Evolutionary conservation across 2,888 invertebrate genomes (phyloP), one percentile per base, ranked within the genome.

Genomic region (Volucella inanis): DNA sequence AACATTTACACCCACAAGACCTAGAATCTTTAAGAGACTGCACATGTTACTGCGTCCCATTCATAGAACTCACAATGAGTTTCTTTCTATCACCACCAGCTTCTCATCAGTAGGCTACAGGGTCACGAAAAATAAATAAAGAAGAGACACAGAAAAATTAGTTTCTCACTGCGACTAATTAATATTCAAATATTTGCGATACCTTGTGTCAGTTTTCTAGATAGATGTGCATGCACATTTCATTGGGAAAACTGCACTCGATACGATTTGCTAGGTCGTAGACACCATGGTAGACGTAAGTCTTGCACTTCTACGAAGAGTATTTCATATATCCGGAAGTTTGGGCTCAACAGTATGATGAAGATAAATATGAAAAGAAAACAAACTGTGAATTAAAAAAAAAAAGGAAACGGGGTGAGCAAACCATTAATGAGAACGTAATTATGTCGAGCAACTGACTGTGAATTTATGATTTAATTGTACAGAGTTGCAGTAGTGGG

Each of bases 391-490:
- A 61, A n/a, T 31, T 22, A 22, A 22, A 61, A 11, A 61, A 31
- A 64, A 45, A 52, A 31, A 45, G 70, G 70, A 76, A 85, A 71
- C 50, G 50, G 67, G 76, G 76, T 67, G 67, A 76, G 76, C 71
- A 68, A 62, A 76, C 67, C 78, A 81, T 85, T 85, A 81, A 85
- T 76, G 82, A 78, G 59, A 72, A 31, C 55, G 77, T 70, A 82
- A 86, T 86, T 86, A 82, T 86, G 85, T 82, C 85, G 68, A 43
- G 72, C 82, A 82, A 64, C 82, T 82, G 85, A 82, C 85, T 86
- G 82, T 82, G 77, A 86, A 77, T 77, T 77, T 82, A 76, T 81
- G 81, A 85, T 76, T 85, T 81, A 85, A 81, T 81, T 76, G 67
- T 67, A 62, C n/a, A 6, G 14, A 80, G 41, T 39, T 79, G 71